phyloP scores from a whole-genome alignment of 2,797 vertebrate genomes.

The Microchirus variegatus region DNA sequence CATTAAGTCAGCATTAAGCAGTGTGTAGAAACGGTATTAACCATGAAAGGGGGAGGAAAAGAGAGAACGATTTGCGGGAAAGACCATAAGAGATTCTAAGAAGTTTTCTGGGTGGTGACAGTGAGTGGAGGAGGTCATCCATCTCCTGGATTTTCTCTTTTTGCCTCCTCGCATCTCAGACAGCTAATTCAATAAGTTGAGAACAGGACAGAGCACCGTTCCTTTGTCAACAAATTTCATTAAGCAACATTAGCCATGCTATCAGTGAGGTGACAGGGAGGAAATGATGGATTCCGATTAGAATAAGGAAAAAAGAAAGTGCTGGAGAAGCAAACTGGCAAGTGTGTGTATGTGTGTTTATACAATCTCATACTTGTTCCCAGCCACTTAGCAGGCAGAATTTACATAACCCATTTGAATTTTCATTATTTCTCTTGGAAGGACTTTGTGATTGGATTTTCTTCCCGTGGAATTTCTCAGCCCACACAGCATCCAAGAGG shows the following conservation, averaged over 20 bases:
- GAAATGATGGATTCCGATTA: constrained; percentile 62
- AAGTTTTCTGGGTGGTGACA: constrained; percentile 40
- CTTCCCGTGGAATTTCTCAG: constrained; percentile 27
- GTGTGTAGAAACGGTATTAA: constrained; percentile 50
- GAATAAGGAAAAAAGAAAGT: constrained; percentile 56
- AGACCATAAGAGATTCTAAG: constrained; percentile 26
- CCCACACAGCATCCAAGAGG: constrained; percentile 14
- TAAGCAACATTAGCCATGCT: constrained; percentile 57
- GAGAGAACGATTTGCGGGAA: neutral
- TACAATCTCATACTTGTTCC: constrained; percentile 46
- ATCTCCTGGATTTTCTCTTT: constrained; percentile 41
- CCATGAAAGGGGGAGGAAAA: neutral
- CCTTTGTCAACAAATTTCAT: constrained; percentile 69
- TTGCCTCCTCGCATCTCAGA: constrained; percentile 31
- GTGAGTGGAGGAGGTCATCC: constrained; percentile 49
- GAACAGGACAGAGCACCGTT: constrained; percentile 35
- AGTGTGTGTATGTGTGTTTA: constrained; percentile 1
- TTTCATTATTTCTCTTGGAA: constrained; percentile 68
- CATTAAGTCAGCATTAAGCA: constrained; percentile 58
- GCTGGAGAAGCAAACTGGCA: constrained; percentile 35
- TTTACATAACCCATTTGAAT: constrained; percentile 73
- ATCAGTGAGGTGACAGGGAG: constrained; percentile 56
- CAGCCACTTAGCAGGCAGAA: constrained; percentile 56
- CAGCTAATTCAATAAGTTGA: constrained; percentile 62
- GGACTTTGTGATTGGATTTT: constrained; percentile 68